Evolutionary conservation across 2,113 vertebrate species (phyloP).

Genomic region (Etheostoma cragini): DNA sequence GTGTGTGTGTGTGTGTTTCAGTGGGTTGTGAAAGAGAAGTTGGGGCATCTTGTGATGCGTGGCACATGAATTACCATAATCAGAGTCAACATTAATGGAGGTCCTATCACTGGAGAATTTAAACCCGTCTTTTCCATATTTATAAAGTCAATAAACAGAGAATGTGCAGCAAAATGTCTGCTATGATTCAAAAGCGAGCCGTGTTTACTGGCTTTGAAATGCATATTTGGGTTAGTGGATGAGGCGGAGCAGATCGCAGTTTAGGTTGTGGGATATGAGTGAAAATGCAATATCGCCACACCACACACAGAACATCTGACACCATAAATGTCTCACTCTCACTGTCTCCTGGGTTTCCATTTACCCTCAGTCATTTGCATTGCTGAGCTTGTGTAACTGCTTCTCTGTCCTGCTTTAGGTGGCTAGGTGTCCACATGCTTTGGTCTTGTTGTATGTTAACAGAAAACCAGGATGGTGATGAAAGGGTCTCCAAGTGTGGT

Average conservation of each 20-base stretch:
- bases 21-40: slow-evolving; percentile 3
- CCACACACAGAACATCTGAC: slow-evolving; percentile 67
- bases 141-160: slow-evolving; percentile 77
- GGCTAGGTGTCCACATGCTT: background rate
- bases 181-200: slow-evolving; percentile 72
- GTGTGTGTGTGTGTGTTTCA: background rate
- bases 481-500: slow-evolving; percentile 23
- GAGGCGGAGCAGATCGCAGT: slow-evolving; percentile 62
- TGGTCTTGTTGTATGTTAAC: background rate
- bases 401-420: background rate
- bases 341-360: slow-evolving; percentile 48
- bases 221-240: slow-evolving; percentile 75
- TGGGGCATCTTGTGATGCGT: slow-evolving; percentile 45
- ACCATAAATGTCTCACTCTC: slow-evolving; percentile 67
- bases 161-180: slow-evolving; percentile 73
- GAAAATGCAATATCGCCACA: slow-evolving; percentile 75
- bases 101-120: slow-evolving; percentile 76
- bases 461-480: background rate
- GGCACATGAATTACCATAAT: slow-evolving; percentile 78
- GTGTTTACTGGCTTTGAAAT: slow-evolving; percentile 77
- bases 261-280: slow-evolving; percentile 64
- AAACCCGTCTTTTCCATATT: slow-evolving; percentile 80
- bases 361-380: slow-evolving; percentile 44
- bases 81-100: slow-evolving; percentile 78
- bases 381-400: slow-evolving; percentile 8